A percentile compares a stretch with the other conserved stretches of the same genome.
Conservation (phyloP, 37 sponge, comb jelly and placozoan species). For the Sycon ciliatum region DNA sequence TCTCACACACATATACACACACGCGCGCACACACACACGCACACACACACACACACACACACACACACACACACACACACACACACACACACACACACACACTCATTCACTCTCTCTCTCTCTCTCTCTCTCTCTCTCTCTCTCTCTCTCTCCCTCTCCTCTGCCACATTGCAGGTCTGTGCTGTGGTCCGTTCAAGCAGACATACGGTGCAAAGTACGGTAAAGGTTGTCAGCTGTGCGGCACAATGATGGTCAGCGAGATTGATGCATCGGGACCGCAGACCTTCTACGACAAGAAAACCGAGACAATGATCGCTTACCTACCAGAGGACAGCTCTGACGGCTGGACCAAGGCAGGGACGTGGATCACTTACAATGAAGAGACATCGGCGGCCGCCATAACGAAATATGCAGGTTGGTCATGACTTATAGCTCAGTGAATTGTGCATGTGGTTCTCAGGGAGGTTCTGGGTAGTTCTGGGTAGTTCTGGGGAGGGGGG, state of each 20-base stretch:
- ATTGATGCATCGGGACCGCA: constrained; percentile 1
- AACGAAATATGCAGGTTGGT: constrained; percentile 17
- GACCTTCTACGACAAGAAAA: constrained; percentile 9
- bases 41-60: no score
- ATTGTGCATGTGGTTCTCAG: no score
- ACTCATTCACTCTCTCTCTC: no score
- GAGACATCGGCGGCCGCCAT: constrained; percentile 16
- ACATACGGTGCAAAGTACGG: constrained; percentile 22
- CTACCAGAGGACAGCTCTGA: constrained; percentile 12
- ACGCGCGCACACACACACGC: neutral
- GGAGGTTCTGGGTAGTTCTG: no score
- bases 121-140: no score
- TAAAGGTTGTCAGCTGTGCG: constrained; percentile 15
- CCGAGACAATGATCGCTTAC: constrained; percentile 21
- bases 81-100: no score
- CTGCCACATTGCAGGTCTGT: no score
- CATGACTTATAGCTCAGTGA: no score
- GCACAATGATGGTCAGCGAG: constrained; percentile 28
- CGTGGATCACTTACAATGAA: constrained; percentile 28
- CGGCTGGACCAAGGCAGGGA: constrained; percentile 30
- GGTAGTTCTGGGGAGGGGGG: no score
- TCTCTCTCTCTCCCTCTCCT: no score
- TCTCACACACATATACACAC: neutral
- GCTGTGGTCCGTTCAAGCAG: constrained; percentile 11
- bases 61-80: no score